These are phyloP conservation scores for Drosophila busckii DNA, from an alignment of 1,140 invertebrate genomes.

Conservation along the genomic window DNA sequence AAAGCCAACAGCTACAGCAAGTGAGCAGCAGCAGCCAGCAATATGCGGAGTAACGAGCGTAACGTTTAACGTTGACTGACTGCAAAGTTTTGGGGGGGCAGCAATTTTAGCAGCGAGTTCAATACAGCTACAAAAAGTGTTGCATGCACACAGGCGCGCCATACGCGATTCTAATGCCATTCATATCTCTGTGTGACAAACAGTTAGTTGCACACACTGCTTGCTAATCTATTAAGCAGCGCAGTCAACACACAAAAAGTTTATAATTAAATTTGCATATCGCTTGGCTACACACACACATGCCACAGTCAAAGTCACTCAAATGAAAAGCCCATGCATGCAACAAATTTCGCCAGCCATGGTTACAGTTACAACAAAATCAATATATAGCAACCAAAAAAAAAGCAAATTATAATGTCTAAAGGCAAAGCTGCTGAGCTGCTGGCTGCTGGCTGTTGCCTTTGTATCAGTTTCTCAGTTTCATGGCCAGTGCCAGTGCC, in stretches of 20 bases:
- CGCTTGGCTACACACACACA: conserved; percentile 1
- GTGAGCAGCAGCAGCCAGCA: conserved; percentile 4
- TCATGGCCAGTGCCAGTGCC: too few relatives aligned
- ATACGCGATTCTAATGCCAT: conserved; percentile 22
- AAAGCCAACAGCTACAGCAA: background rate
- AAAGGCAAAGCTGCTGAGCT: too few relatives aligned
- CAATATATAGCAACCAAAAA: background rate
- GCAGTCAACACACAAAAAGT: too few relatives aligned
- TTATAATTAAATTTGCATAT: conserved; percentile 27
- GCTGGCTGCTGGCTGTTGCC: too few relatives aligned
- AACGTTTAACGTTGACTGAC: conserved; percentile 15
- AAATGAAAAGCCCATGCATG: too few relatives aligned
- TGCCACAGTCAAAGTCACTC: too few relatives aligned
- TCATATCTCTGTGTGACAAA: too few relatives aligned
- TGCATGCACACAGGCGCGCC: conserved; percentile 5
- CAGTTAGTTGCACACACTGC: too few relatives aligned
- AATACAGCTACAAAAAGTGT: conserved; percentile 2
- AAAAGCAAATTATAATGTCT: background rate
- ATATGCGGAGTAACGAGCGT: conserved; percentile 7
- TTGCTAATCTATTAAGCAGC: too few relatives aligned
- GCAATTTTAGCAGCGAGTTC: background rate
- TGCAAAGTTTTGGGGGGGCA: background rate
- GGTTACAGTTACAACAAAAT: too few relatives aligned
- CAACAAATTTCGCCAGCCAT: too few relatives aligned
- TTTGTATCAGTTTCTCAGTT: too few relatives aligned